Conservation (phyloP, 2,797 vertebrate species). For the Pyrocephalus nanus region DNA sequence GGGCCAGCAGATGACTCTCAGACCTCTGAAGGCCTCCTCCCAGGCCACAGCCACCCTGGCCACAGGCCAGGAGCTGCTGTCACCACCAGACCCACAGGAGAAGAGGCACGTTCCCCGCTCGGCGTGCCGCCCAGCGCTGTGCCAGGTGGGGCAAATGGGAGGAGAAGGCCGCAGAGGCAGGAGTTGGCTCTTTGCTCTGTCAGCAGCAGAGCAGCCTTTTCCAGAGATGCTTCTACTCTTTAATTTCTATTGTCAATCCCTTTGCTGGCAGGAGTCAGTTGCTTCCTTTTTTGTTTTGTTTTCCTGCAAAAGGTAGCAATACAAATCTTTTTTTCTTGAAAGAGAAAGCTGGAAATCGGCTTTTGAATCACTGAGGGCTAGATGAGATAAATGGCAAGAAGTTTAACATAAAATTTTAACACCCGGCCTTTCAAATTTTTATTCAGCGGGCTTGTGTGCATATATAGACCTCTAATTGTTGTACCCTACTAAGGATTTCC, state of each 20-base stretch:
- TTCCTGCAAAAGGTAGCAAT: not conserved
- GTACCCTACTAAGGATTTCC: not conserved
- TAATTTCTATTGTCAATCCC: not conserved
- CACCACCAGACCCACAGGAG: not conserved
- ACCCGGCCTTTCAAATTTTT: not conserved
- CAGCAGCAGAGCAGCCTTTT: not conserved
- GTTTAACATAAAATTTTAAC: not conserved
- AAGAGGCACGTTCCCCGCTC: not conserved
- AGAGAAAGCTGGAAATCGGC: not conserved
- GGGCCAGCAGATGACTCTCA: not conserved
- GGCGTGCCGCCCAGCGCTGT: fast-evolving
- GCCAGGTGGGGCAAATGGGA: not conserved
- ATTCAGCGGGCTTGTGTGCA: not conserved
- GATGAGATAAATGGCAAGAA: not conserved
- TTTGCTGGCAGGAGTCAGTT: not conserved
- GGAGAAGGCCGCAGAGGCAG: not conserved
- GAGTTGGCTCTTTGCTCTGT: not conserved
- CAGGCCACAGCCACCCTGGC: not conserved
- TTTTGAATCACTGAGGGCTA: not conserved
- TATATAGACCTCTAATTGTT: not conserved
- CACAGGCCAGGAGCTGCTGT: not conserved
- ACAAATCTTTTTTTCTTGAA: not conserved
- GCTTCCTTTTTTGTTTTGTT: not conserved
- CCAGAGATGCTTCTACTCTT: not conserved
- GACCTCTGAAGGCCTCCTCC: not conserved